Evolutionary conservation across 2,113 vertebrate genomes (phyloP).

Genomic region (Sphaerodactylus townsendi): DNA sequence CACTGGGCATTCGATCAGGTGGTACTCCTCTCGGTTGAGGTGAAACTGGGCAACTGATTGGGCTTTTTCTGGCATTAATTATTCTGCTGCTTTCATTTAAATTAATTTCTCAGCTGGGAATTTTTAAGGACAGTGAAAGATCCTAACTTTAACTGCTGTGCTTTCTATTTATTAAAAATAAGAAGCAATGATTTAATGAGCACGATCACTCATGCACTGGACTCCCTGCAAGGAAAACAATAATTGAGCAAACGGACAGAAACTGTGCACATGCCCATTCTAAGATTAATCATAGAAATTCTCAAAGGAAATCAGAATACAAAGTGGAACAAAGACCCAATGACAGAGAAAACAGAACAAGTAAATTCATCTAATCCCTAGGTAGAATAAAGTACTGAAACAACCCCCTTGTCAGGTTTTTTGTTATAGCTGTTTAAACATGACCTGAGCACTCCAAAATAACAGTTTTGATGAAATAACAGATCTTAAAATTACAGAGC

Average conservation of each 20-base stretch:
- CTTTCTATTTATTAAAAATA: slow-evolving; percentile 8
- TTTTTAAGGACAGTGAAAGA: slow-evolving; percentile 1
- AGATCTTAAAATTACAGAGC: slow-evolving; percentile 28
- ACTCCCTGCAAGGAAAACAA: not conserved
- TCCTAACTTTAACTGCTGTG: not conserved
- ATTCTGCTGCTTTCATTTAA: not conserved
- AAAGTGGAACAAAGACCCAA: not conserved
- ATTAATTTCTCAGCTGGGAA: not conserved
- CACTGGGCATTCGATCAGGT: not conserved
- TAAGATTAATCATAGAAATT: not conserved
- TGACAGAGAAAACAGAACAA: not conserved
- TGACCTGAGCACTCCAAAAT: slow-evolving; percentile 35
- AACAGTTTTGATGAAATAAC: not conserved
- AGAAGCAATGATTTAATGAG: not conserved
- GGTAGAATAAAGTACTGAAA: slow-evolving; percentile 29
- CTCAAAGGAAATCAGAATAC: not conserved
- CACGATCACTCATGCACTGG: not conserved
- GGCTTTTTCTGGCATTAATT: slow-evolving; percentile 11
- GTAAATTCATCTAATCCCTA: not conserved
- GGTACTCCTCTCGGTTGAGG: not conserved
- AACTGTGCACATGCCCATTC: not conserved
- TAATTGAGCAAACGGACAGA: not conserved
- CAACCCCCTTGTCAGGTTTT: slow-evolving; percentile 21
- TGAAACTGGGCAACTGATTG: not conserved
- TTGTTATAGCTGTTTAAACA: slow-evolving; percentile 15